Conservation (phyloP, 2,113 vertebrate species). For the Boulengeromyrus knoepffleri region DNA sequence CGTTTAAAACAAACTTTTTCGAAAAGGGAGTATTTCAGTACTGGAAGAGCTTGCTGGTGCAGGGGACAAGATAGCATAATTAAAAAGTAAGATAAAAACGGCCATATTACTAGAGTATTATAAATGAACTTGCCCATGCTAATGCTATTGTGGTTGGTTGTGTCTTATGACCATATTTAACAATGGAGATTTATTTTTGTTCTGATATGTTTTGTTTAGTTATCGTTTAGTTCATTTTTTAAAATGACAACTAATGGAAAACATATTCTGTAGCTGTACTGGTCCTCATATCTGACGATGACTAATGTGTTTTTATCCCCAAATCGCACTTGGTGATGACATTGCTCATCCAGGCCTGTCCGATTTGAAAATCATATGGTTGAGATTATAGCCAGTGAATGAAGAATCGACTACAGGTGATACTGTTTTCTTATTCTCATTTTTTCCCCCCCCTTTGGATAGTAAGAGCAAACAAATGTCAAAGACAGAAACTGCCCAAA, state of each 20-base stretch:
- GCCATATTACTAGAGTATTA: neutral
- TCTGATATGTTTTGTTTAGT: neutral
- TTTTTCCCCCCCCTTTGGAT: neutral
- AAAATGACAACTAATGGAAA: neutral
- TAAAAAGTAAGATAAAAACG: neutral
- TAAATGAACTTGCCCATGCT: neutral
- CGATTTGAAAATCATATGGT: neutral
- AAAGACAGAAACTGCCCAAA: neutral
- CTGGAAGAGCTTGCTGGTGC: neutral
- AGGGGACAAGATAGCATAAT: neutral
- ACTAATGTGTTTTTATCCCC: neutral
- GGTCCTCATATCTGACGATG: neutral
- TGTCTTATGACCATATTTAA: neutral
- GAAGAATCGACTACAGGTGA: slow-evolving; percentile 8
- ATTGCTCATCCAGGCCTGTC: neutral
- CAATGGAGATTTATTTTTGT: neutral
- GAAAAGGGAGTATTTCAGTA: neutral
- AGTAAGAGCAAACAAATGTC: neutral
- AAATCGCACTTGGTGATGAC: neutral
- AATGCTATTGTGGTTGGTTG: neutral
- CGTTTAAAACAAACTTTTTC: neutral
- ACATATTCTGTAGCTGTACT: neutral
- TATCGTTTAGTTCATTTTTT: neutral
- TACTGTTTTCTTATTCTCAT: neutral
- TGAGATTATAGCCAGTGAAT: neutral